Percentiles rank a stretch among this genome's conserved stretches.
Evolutionary conservation across 2,888 invertebrate genomes (phyloP).

Genomic region (Drosophila imparisetae): DNA sequence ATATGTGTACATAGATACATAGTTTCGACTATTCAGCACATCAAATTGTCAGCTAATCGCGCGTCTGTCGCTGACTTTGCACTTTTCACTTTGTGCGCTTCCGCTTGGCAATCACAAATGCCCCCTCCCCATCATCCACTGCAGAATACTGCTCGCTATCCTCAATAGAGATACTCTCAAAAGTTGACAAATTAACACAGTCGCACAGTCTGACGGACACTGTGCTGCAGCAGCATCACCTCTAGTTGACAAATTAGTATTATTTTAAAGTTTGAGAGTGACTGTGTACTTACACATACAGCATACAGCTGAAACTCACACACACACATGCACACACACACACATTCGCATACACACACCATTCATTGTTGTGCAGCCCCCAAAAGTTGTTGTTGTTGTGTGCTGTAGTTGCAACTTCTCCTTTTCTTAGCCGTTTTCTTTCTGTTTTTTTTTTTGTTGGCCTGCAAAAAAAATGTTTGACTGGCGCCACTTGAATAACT

Average conservation of each 20-base stretch:
- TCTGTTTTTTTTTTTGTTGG: conserved; percentile 26
- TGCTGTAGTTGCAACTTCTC: conserved; percentile 28
- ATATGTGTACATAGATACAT: conserved; percentile 5
- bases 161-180: neutral
- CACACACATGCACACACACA: neutral
- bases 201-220: conserved; percentile 3
- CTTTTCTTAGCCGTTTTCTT: conserved; percentile 10
- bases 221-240: conserved; percentile 15
- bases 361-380: conserved; percentile 34
- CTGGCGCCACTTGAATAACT: conserved; percentile 84
- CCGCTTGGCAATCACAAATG: conserved; percentile 7
- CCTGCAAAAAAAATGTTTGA: conserved; percentile 76
- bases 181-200: conserved; percentile 8
- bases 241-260: conserved; percentile 1
- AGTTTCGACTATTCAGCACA: conserved; percentile 15
- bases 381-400: conserved; percentile 23
- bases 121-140: neutral
- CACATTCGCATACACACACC: conserved; percentile 12
- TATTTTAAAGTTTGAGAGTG: neutral
- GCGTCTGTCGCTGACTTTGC: conserved; percentile 69
- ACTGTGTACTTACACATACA: neutral
- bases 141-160: too few species aligned
- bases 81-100: conserved; percentile 44
- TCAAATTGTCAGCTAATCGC: conserved; percentile 69
- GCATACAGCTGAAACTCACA: neutral